A percentile compares a stretch with the other conserved stretches of the same genome.
Evolutionary conservation across 2,888 invertebrate genomes (phyloP).

Genomic region (Agrenia bidenticulata): DNA sequence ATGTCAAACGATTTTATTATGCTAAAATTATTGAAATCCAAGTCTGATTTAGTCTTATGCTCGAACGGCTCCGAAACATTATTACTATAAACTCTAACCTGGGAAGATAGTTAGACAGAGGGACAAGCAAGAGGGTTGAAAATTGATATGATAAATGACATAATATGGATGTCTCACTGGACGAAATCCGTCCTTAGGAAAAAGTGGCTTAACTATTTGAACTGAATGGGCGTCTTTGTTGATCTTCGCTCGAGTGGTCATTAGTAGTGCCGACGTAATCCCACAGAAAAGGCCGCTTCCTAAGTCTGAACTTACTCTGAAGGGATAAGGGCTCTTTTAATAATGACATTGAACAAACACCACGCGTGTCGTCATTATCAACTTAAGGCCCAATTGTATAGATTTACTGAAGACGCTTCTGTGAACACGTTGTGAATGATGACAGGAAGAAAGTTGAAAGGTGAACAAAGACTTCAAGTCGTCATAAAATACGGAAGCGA

Average conservation of each 20-base stretch:
- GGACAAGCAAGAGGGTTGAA: too few species aligned
- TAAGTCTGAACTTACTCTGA: constrained; percentile 7
- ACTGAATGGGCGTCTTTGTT: constrained; percentile 40
- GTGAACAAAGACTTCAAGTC: too few species aligned
- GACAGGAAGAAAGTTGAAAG: too few species aligned
- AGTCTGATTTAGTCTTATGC: too few species aligned
- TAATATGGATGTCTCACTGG: constrained; percentile 1
- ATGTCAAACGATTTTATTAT: too few species aligned
- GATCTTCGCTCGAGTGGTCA: constrained; percentile 34
- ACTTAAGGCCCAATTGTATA: background rate
- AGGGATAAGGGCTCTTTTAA: constrained; percentile 7
- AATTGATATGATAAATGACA: background rate
- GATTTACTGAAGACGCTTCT: background rate
- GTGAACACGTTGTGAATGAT: background rate
- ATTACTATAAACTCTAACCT: too few species aligned
- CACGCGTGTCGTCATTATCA: constrained; percentile 33
- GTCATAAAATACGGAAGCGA: too few species aligned
- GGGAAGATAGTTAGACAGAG: too few species aligned
- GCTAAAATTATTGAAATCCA: too few species aligned
- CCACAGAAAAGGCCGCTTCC: constrained; percentile 40
- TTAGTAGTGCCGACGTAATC: constrained; percentile 41
- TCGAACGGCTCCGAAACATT: too few species aligned
- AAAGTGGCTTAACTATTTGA: constrained; percentile 8
- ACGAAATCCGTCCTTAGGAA: background rate
- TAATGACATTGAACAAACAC: constrained; percentile 42